phyloP scores from a whole-genome alignment of 2,113 vertebrate genomes.

The Talpa occidentalis region DNA sequence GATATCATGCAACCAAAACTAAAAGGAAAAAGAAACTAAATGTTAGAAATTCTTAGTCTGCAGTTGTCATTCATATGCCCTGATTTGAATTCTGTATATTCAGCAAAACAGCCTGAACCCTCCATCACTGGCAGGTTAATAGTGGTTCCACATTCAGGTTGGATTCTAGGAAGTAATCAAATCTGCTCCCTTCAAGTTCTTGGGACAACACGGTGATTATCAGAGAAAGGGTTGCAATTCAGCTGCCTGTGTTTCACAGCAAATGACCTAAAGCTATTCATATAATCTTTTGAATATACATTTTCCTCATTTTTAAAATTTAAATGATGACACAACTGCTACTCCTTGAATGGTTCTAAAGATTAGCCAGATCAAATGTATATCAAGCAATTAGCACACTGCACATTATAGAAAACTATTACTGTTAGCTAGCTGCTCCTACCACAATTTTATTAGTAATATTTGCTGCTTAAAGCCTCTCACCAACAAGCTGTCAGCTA shows the following conservation, averaged over 20 bases:
- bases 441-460: not conserved
- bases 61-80: not conserved
- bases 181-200: not conserved
- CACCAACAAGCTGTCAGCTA: not conserved
- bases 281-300: not conserved
- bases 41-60: not conserved
- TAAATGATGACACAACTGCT: not conserved
- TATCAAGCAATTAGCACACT: not conserved
- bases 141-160: not conserved
- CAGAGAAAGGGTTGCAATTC: not conserved
- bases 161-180: not conserved
- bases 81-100: not conserved
- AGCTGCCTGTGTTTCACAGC: not conserved
- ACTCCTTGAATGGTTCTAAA: not conserved
- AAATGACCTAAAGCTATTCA: not conserved
- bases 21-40: slow-evolving; percentile 26
- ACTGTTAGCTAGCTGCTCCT: not conserved
- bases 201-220: no score
- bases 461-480: not conserved
- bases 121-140: not conserved
- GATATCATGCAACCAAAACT: not conserved
- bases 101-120: not conserved
- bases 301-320: not conserved
- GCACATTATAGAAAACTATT: not conserved
- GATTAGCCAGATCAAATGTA: not conserved